These are phyloP conservation scores for Ophthalmolycus amberensis DNA, from an alignment of 2,113 vertebrate species.

Conservation along the genomic window DNA sequence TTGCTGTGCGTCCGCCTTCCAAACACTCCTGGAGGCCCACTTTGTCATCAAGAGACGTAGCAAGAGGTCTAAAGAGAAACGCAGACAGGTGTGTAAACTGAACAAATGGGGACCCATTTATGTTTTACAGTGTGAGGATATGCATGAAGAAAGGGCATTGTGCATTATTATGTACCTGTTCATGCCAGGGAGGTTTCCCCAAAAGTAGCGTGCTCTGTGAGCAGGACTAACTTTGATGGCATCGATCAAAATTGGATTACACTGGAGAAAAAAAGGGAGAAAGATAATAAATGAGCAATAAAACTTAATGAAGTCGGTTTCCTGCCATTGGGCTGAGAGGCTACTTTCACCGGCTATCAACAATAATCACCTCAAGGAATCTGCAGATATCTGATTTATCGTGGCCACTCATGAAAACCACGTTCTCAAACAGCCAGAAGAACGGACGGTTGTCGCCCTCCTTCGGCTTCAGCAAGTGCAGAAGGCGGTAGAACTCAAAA, in stretches of 20 bases:
- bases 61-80: slow-evolving; percentile 80
- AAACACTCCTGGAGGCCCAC: slow-evolving; percentile 89
- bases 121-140: background rate
- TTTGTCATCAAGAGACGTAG: slow-evolving; percentile 83
- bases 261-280: slow-evolving; percentile 78
- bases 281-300: background rate
- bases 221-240: slow-evolving; percentile 93
- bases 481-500: slow-evolving; percentile 95
- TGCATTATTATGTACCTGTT: slow-evolving; percentile 84
- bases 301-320: background rate
- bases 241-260: slow-evolving; percentile 93
- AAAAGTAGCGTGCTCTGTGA: slow-evolving; percentile 93
- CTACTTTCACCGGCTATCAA: background rate
- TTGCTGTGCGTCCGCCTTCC: slow-evolving; percentile 87
- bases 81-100: background rate
- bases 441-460: slow-evolving; percentile 90
- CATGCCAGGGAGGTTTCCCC: slow-evolving; percentile 98
- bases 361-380: slow-evolving; percentile 89
- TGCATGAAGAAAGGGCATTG: background rate
- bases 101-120: background rate
- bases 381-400: slow-evolving; percentile 95
- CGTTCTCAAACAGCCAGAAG: slow-evolving; percentile 98
- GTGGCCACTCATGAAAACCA: slow-evolving; percentile 91
- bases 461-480: slow-evolving; percentile 90
- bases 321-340: too few relatives aligned